Percentiles rank a stretch among this genome's conserved stretches.
Evolutionary conservation across 2,888 invertebrate genomes (phyloP).

Genomic region (Monochamus alternatus): DNA sequence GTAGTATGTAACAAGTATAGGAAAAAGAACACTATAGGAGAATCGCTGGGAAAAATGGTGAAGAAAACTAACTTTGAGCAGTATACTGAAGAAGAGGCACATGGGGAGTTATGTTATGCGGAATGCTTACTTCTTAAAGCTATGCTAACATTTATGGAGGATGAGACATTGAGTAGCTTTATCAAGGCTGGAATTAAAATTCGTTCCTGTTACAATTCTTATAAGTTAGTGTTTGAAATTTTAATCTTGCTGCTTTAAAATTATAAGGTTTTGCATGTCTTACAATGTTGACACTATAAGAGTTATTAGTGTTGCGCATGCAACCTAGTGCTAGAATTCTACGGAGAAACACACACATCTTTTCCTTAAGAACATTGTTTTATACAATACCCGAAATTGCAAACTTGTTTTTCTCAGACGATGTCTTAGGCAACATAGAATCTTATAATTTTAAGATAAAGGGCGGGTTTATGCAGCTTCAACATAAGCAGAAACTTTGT

Average conservation of each 20-base stretch:
- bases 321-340: no score
- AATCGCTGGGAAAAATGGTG: constrained; percentile 87
- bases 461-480: no score
- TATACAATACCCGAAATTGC: no score
- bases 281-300: no score
- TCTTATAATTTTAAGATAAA: no score
- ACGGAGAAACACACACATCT: no score
- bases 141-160: constrained; percentile 93
- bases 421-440: no score
- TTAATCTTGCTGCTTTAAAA: background rate
- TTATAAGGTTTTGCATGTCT: no score
- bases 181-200: constrained; percentile 95
- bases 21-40: constrained; percentile 81
- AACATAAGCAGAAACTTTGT: no score
- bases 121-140: constrained; percentile 92
- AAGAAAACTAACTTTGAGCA: constrained; percentile 84
- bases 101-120: constrained; percentile 96
- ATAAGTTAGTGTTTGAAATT: constrained; percentile 79
- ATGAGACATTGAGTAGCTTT: constrained; percentile 93
- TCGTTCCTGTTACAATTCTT: constrained; percentile 90
- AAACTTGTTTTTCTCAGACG: no score
- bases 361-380: no score
- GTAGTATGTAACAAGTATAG: constrained; percentile 84
- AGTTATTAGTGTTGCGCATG: no score
- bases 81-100: constrained; percentile 88